Evolutionary conservation across 2,888 invertebrate genomes (phyloP).

Genomic region (Amphipoea lucens): DNA sequence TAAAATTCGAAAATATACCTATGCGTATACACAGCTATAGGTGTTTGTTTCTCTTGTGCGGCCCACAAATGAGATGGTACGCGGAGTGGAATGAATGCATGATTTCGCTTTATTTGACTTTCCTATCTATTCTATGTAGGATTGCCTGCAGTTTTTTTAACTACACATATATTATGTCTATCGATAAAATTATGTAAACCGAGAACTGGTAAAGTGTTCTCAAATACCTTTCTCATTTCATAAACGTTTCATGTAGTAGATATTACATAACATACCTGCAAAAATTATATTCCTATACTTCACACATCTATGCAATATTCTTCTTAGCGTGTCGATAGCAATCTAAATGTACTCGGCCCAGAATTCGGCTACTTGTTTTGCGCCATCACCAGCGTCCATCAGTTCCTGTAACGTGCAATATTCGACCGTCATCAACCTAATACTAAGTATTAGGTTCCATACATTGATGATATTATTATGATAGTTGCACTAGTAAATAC

Average conservation of each 20-base stretch:
- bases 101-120: constrained; percentile 81
- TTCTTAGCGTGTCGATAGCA: too few species aligned
- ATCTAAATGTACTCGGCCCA: too few species aligned
- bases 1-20: constrained; percentile 89
- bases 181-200: constrained; percentile 2
- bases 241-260: too few species aligned
- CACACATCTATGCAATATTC: neutral
- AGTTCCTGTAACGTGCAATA: neutral
- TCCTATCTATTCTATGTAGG: constrained; percentile 58
- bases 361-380: too few species aligned
- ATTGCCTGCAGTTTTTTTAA: constrained; percentile 16
- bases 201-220: neutral
- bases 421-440: too few species aligned
- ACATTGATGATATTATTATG: neutral
- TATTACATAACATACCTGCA: neutral
- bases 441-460: neutral
- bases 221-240: neutral
- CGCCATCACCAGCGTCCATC: too few species aligned
- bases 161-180: neutral
- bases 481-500: neutral
- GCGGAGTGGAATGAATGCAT: constrained; percentile 84
- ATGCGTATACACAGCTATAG: constrained; percentile 65
- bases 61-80: constrained; percentile 86
- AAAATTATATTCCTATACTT: neutral
- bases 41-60: constrained; percentile 79